These are phyloP conservation scores for Salticus scenicus DNA, from an alignment of 2,888 invertebrate genomes.

Conservation along the genomic window DNA sequence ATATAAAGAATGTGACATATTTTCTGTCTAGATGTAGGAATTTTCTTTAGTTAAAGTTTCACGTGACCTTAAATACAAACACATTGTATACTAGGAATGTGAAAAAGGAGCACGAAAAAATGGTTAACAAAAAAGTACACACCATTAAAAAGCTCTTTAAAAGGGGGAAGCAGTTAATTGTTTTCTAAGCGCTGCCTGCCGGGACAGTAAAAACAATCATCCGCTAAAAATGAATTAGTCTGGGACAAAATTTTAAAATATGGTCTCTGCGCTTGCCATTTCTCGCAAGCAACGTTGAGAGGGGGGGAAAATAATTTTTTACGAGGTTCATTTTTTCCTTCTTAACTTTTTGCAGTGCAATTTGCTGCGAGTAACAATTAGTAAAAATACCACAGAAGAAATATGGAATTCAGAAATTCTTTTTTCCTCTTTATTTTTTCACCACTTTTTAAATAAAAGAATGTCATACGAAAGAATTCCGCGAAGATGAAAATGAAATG, in stretches of 20 bases:
- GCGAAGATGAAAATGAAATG: slow-evolving; percentile 4
- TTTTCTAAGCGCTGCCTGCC: slow-evolving; percentile 50
- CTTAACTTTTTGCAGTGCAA: slow-evolving; percentile 49
- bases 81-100: slow-evolving; percentile 31
- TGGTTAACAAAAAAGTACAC: slow-evolving; percentile 15
- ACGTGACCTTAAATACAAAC: slow-evolving; percentile 36
- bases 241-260: slow-evolving; percentile 67
- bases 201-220: slow-evolving; percentile 54
- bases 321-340: slow-evolving; percentile 1
- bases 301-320: no score
- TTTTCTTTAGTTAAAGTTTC: slow-evolving; percentile 35
- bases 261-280: slow-evolving; percentile 52
- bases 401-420: slow-evolving; percentile 43
- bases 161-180: slow-evolving; percentile 63
- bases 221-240: slow-evolving; percentile 58
- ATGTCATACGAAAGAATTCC: slow-evolving; percentile 36
- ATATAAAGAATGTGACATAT: slow-evolving; percentile 56
- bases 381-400: slow-evolving; percentile 53
- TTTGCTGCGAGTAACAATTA: slow-evolving; percentile 61
- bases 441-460: slow-evolving; percentile 49
- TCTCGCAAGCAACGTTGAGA: slow-evolving; percentile 40
- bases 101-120: slow-evolving; percentile 11
- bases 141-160: slow-evolving; percentile 67
- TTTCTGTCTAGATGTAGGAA: slow-evolving; percentile 21
- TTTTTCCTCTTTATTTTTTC: slow-evolving; percentile 13